Evolutionary conservation across 2,888 invertebrate species (phyloP).

Genomic region (Teinopalpus imperialis): DNA sequence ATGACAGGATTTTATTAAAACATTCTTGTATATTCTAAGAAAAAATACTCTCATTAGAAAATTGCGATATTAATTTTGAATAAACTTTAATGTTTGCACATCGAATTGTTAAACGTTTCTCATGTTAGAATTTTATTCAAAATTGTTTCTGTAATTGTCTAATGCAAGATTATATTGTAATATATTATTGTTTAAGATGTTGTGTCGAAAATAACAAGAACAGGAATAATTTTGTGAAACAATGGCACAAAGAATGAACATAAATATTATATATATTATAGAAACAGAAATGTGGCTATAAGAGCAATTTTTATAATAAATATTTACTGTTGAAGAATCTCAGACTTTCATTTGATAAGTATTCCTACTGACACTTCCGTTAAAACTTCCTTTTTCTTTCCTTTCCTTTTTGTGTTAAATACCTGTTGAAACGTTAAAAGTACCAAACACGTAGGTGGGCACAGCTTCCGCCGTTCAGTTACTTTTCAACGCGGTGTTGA

Average conservation of each 20-base stretch:
- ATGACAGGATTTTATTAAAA: constrained; percentile 79
- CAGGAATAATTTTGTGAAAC: constrained; percentile 82
- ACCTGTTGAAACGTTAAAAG: too few relatives aligned
- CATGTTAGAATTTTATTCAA: constrained; percentile 61
- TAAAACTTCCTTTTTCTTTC: too few relatives aligned
- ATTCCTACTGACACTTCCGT: too few relatives aligned
- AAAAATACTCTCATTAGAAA: constrained; percentile 71
- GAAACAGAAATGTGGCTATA: constrained; percentile 82
- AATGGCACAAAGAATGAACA: constrained; percentile 82
- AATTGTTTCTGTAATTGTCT: constrained; percentile 68
- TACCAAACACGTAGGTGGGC: too few relatives aligned
- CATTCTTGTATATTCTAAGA: constrained; percentile 76
- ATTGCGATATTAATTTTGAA: constrained; percentile 65
- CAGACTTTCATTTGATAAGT: constrained; percentile 55
- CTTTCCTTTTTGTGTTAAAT: too few relatives aligned
- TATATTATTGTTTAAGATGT: constrained; percentile 78
- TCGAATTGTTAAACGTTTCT: constrained; percentile 79
- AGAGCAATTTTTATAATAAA: constrained; percentile 83
- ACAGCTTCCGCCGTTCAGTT: too few relatives aligned
- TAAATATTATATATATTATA: constrained; percentile 82
- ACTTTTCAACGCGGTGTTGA: not conserved
- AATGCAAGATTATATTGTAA: constrained; percentile 77
- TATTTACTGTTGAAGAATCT: constrained; percentile 80
- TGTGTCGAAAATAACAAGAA: constrained; percentile 80
- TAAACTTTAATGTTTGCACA: constrained; percentile 60